Evolutionary conservation across 1,140 invertebrate genomes (phyloP).

Genomic region (Diabrotica undecimpunctata): DNA sequence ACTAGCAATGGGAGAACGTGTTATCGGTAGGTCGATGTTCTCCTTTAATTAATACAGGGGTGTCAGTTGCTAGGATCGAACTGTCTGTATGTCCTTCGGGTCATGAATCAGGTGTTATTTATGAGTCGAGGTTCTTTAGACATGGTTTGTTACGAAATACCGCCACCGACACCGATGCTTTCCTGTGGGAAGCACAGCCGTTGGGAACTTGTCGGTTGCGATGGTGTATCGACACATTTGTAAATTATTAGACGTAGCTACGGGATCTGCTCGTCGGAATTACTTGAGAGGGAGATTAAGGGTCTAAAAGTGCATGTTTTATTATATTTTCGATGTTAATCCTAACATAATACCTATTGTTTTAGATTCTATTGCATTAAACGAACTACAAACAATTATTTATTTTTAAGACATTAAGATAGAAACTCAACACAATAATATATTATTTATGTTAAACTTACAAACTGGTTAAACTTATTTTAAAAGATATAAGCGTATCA

Average conservation of each 20-base stretch:
- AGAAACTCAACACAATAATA: too few relatives aligned
- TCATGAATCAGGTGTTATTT: slow-evolving; percentile 31
- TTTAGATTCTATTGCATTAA: too few relatives aligned
- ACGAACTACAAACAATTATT: too few relatives aligned
- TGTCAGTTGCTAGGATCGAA: slow-evolving; percentile 11
- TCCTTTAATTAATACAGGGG: slow-evolving; percentile 29
- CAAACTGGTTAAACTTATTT: too few relatives aligned
- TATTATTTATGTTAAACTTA: too few relatives aligned
- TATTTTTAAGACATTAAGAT: too few relatives aligned
- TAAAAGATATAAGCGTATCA: too few relatives aligned
- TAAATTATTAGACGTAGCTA: neutral
- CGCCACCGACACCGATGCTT: neutral
- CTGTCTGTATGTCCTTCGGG: slow-evolving; percentile 17
- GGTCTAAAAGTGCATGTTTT: too few relatives aligned
- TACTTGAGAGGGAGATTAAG: too few relatives aligned
- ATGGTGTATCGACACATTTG: neutral
- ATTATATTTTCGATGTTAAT: too few relatives aligned
- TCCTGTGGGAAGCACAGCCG: neutral
- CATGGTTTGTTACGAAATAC: slow-evolving; percentile 13
- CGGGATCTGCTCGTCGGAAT: neutral
- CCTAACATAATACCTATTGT: too few relatives aligned
- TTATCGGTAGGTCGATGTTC: neutral
- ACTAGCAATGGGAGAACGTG: neutral
- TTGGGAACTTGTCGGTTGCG: neutral
- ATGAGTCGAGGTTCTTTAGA: slow-evolving; percentile 12